Evolutionary conservation across 2,797 vertebrate genomes (phyloP), one percentile per base, ranked within the genome.

Genomic region (Cynodonichthys magdalenae): DNA sequence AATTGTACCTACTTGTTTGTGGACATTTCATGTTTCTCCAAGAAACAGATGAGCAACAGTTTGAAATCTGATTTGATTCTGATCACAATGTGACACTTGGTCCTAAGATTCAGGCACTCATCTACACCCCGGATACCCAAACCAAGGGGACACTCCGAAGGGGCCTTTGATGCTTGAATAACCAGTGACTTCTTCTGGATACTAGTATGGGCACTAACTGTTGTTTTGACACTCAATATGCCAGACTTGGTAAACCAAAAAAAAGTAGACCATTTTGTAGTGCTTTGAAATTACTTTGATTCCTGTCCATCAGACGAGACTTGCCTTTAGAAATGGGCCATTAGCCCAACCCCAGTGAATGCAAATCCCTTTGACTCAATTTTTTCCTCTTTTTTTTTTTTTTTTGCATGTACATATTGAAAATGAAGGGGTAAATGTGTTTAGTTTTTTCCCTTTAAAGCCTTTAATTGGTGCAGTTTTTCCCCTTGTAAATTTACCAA

Each of bases 191-290:
- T 14, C 12, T 11, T 18, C 63, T 19, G 49, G 66, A 76, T 72
- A 48, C 80, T 62, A 57, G 80, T 81, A 44, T 15, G 39, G 79
- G 83, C 83, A 67, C 84, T 62, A 61, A 63, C 53, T 15, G 80
- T 70, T 86, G 76, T 79, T 74, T 54, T 36, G 45, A 85, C 80
- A 72, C 83, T 75, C 53, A 19, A 75, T 64, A 84, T 83, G 86
- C 86, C 89, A 89, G 87, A 89, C 74, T 72, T 68, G 85, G 79
- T 81, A 89, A 85, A 90, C 91, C 87, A 87, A 90, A 90, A 82
- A 73, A 65, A 59, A 47, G 41, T 77, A 69, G 44, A 28, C 49
- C 19, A n/a, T 66, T 51, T 58, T 56, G n/a, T 31, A 52, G 69
- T 78, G 66, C 41, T n/a, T 63, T 70, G 66, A 84, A 67, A 69